Percentiles rank a stretch among this genome's conserved stretches.
Evolutionary conservation across 2,888 invertebrate genomes (phyloP).

Genomic region (Ecliptopera silaceata): DNA sequence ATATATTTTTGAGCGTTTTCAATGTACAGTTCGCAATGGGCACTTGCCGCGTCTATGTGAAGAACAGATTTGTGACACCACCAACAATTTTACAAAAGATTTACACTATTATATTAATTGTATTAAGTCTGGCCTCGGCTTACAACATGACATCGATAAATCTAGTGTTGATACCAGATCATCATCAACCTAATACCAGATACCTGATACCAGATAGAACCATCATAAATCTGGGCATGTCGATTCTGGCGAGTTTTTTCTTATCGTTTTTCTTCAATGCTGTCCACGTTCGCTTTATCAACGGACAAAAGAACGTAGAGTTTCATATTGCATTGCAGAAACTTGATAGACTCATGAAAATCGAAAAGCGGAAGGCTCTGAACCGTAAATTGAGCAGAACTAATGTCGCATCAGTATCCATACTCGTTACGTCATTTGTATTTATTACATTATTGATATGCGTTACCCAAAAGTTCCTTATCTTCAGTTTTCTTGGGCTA

Average conservation of each 20-base stretch:
- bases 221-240: constrained; percentile 34
- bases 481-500: constrained; percentile 31
- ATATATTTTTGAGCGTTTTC: constrained; percentile 44
- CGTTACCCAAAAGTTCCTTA: constrained; percentile 16
- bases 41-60: constrained; percentile 52
- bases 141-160: constrained; percentile 25
- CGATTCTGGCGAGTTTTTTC: constrained; percentile 37
- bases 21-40: constrained; percentile 51
- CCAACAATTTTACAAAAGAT: constrained; percentile 55
- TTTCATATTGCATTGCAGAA: constrained; percentile 59
- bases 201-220: constrained; percentile 24
- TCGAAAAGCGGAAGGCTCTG: constrained; percentile 46
- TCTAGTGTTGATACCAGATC: constrained; percentile 25
- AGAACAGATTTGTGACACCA: constrained; percentile 50
- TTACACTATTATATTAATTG: constrained; percentile 44
- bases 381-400: constrained; percentile 38
- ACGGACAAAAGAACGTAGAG: constrained; percentile 48
- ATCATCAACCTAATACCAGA: too few relatives aligned
- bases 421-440: constrained; percentile 29
- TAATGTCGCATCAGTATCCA: constrained; percentile 36
- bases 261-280: constrained; percentile 42
- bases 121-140: constrained; percentile 29
- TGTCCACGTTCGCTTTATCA: constrained; percentile 55
- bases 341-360: constrained; percentile 56
- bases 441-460: constrained; percentile 26